Evolutionary conservation across 1,140 invertebrate species (phyloP), one percentile per base, ranked within the genome.

Genomic region (Polypedilum pembai): DNA sequence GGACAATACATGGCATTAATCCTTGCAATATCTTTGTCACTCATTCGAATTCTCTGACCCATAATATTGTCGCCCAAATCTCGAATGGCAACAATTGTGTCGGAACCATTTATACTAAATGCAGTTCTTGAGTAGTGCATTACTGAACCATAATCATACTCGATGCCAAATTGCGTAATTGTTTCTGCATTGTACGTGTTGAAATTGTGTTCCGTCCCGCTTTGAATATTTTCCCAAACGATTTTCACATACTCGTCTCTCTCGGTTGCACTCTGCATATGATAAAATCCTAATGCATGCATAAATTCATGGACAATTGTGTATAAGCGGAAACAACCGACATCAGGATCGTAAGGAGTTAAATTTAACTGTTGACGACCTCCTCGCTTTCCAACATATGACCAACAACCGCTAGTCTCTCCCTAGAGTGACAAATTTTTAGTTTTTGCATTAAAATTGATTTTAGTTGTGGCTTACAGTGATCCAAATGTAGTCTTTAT

Each of bases 111-210:
- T 75, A 83, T 86, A 0, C 88, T 88, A 78, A 92, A 92, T 1
- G 88, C 89, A 40, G 80, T 83, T 41, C 85, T 83, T 41, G 86
- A 86, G 77, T 92, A 92, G 77, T 92, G 91, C 89, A 92, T 90
- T 1, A 92, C 84, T 76, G 89, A 90, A 0, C 80, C 80, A 76
- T 91, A 92, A 80, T 92, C 90, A 77, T 92, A 92, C 3, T 78
- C 76, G 21, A 86, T 81, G 3, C 85, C 85, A 74, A 85, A 88
- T 76, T 88, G 86, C 0, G 85, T 86, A 4, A 88, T 84, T 1
- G 83, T 85, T 3, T 83, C 79, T 17, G 81, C 82, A 10, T 83
- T 84, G 75, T 88, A 89, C 76, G 88, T 90, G 18, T 84, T 84
- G 78, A 90, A 90, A 77, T 90, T 89, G 76, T 86, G 83, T 79